Evolutionary conservation across 2,113 vertebrate genomes (phyloP), one percentile per base, ranked within the genome.

Genomic region (Amblyopsis rosae): DNA sequence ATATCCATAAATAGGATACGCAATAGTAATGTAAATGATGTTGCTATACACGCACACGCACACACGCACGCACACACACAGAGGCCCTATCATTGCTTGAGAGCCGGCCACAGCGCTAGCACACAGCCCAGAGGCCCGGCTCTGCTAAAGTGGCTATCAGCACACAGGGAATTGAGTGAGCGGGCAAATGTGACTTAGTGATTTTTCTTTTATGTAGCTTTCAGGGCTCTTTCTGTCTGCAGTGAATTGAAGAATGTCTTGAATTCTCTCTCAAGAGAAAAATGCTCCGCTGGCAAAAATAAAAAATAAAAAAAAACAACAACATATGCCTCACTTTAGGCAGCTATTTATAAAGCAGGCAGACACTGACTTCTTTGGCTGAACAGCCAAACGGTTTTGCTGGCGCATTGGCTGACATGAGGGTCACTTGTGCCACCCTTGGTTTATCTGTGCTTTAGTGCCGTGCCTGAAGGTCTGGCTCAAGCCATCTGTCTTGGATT

Each of bases 81-180:
- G 58, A 19, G 8, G 57, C 61, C 10, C 35, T 56, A 16, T 47
- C 65, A 9, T 51, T 61, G 65, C 73, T 78, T 86, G 88, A 88
- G 84, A 89, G 87, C 89, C 87, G 85, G 84, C 85, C 81, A 79
- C 65, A 33, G 64, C 70, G 77, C 85, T 80, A 76, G 79, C 82
- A 83, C 77, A 79, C 64, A 79, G 75, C 83, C 86, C 79, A 19
- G 70, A 65, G 81, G 70, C 73, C 75, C 41, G 73, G 73, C 67
- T 88, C 80, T 62, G 72, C 72, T 86, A 84, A 87, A 87, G 84
- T 86, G 86, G 79, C 76, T 75, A 75, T 84, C 70, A 79, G 80
- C 80, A 75, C 16, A 9, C 71, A 26, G 76, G 81, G 80, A 80
- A 67, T 72, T 32, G 70, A 60, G 77, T 62, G 75, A 84, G 72